Percentiles rank a stretch among this genome's conserved stretches.
These are phyloP conservation scores for Nephotettix cincticeps DNA, from an alignment of 1,140 invertebrate species.

Conservation along the genomic window DNA sequence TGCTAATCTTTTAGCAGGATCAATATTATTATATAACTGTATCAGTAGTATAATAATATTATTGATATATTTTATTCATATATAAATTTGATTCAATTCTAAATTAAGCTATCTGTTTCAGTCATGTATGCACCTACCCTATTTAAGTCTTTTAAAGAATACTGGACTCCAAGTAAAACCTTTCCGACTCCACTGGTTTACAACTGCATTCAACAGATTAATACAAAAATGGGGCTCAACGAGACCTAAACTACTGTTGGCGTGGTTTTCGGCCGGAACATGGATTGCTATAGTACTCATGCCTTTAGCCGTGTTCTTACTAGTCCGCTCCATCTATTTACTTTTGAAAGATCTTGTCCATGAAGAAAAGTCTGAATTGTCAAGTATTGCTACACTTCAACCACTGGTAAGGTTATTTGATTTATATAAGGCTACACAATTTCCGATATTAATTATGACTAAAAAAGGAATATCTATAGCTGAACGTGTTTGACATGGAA, in stretches of 20 bases:
- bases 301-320: constrained; percentile 37
- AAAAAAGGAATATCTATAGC: not conserved
- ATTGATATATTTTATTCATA: too few species aligned
- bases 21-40: not conserved
- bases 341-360: constrained; percentile 29
- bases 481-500: too few species aligned
- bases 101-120: constrained; percentile 50
- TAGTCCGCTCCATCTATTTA: constrained; percentile 34
- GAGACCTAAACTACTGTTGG: constrained; percentile 59
- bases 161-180: constrained; percentile 70
- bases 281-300: constrained; percentile 40
- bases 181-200: constrained; percentile 72
- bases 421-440: too few species aligned
- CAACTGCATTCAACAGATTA: constrained; percentile 69
- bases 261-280: constrained; percentile 56
- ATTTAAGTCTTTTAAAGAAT: constrained; percentile 70
- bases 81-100: too few species aligned
- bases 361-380: constrained; percentile 25
- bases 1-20: not conserved
- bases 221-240: constrained; percentile 71
- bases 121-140: constrained; percentile 79
- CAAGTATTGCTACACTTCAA: constrained; percentile 41
- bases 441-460: constrained; percentile 26
- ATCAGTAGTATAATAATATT: not conserved
- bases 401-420: constrained; percentile 49